Conservation (phyloP, 2,797 vertebrate species). For the Hypotaenidia okinawae region DNA sequence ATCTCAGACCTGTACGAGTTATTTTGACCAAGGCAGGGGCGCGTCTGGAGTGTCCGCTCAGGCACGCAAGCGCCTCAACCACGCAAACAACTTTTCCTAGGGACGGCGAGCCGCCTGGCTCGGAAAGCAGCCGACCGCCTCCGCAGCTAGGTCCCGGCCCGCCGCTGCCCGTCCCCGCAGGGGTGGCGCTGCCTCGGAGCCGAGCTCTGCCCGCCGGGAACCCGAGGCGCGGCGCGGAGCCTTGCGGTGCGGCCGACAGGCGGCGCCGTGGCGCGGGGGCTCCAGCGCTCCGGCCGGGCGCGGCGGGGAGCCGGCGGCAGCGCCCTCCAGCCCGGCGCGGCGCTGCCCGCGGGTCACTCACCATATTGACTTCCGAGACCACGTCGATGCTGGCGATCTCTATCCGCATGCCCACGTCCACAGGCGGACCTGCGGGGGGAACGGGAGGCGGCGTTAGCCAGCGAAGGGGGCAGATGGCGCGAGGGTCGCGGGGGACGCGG, state of each 20-base stretch:
- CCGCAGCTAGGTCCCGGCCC: not conserved
- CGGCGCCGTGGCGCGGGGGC: conserved; percentile 42
- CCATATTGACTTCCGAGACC: conserved; percentile 92
- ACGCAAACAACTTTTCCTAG: not conserved
- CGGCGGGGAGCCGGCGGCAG: not conserved
- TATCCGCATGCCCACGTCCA: conserved; percentile 89
- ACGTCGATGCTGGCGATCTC: conserved; percentile 89
- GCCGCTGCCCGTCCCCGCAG: not conserved
- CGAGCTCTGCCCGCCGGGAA: not conserved
- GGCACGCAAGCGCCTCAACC: rapidly evolving
- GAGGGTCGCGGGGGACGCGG: not conserved
- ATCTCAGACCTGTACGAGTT: not conserved
- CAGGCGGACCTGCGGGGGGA: conserved; percentile 79
- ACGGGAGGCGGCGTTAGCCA: not conserved
- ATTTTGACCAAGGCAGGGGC: not conserved
- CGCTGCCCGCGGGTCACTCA: conserved; percentile 74
- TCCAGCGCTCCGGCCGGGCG: not conserved
- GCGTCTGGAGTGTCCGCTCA: not conserved
- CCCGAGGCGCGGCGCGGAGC: conserved; percentile 43
- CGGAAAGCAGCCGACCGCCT: not conserved
- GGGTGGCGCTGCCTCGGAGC: rapidly evolving
- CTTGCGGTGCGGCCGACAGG: conserved; percentile 40
- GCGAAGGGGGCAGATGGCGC: not conserved
- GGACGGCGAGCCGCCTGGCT: not conserved
- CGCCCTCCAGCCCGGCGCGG: too few relatives aligned